Base-by-base conservation (phyloP, 2,797 vertebrate genomes). In the Parotocinclus haroldoi region DNA sequence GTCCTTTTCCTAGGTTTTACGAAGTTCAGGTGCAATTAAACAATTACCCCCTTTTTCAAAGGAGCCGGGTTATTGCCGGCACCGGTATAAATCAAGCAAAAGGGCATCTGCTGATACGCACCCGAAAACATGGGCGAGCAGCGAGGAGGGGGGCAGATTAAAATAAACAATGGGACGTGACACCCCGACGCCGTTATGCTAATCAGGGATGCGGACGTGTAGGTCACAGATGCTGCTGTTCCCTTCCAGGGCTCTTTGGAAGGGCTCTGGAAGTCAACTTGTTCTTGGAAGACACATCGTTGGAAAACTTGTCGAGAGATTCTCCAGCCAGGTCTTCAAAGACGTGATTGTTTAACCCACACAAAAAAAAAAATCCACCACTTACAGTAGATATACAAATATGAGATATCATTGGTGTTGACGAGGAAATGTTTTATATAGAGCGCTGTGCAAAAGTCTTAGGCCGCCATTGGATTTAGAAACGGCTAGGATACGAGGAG, bases 21-120 rank as follows among this genome's bases (percentile, higher is more conserved):
- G 69, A 62, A 57, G 52, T 59, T 67, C 58, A 11, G 18, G 59
- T 63, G 72, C 75, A 72, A 78, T 75, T 70, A 75, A 75, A 75
- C 54, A 73, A 61, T 67, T 75, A 68, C 59, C 69, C 37, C 55
- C 56, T 16, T 53, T 53, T 67, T 64, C n/a, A 12, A 61, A 39
- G 44, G 64, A 63, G 58, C 57, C 66, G 48, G 67, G 52, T 44
- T 50, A 36, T 40, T 42, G 60, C 70, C 65, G 69, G 62, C 51
- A 27, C 68, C 57, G 68, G 55, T 70, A 79, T 76, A 79, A 74
- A 74, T 79, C 77, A 79, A 69, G 66, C 4, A 53, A 72, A 78
- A 79, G 74, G 77, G 72, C 77, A 76, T 76, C 72, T 76, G 66
- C 66, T 74, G 74, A 74, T 74, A 69, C 16, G 51, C 48, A 39